These are phyloP conservation scores for Jordanella pulchra DNA, from an alignment of 2,797 vertebrate genomes.

Conservation along the genomic window DNA sequence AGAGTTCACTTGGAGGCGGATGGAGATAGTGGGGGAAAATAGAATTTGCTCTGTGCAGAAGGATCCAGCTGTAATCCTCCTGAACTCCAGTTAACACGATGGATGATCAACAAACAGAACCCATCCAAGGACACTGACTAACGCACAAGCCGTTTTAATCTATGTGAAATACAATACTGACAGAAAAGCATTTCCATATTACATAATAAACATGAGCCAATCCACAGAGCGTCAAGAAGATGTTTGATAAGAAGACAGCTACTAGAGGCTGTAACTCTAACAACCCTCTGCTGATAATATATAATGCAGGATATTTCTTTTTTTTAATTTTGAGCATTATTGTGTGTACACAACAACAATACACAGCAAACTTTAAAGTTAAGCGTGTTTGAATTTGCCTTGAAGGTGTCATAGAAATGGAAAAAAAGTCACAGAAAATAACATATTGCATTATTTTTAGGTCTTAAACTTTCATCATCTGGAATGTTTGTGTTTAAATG, in stretches of 20 bases:
- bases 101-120: background rate
- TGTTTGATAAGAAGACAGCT: background rate
- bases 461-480: too few species aligned
- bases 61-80: slow-evolving; percentile 2
- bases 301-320: background rate
- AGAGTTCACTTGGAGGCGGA: slow-evolving; percentile 4
- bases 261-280: background rate
- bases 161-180: background rate
- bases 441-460: background rate
- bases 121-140: background rate
- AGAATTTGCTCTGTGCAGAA: slow-evolving; percentile 9
- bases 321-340: background rate
- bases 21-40: background rate
- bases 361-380: background rate
- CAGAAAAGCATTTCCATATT: background rate
- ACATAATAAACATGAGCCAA: background rate
- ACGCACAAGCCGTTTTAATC: background rate
- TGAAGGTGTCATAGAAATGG: background rate
- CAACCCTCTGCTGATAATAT: background rate
- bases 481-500: too few species aligned
- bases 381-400: background rate
- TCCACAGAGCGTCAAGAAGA: background rate
- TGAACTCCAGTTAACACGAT: slow-evolving; percentile 8
- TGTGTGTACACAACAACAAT: background rate
- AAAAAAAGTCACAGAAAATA: background rate